Conservation (phyloP, 1,140 invertebrate genomes). For the Drosophila tani region DNA sequence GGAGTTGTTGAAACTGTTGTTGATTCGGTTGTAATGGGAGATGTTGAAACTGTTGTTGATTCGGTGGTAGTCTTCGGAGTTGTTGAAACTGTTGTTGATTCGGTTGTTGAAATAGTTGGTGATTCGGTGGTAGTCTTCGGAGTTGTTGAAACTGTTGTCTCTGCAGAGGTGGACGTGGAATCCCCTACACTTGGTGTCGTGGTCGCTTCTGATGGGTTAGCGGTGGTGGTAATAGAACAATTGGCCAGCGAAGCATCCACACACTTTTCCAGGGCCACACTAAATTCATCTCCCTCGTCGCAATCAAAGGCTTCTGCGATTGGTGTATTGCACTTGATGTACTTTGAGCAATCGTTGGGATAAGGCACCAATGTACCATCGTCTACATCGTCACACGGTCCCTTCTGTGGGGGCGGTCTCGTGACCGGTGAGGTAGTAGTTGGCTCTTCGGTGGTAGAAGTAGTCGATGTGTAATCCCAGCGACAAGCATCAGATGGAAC, state of each 20-base stretch:
- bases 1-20: neutral
- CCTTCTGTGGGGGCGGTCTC: slow-evolving; percentile 59
- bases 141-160: slow-evolving; percentile 2
- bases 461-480: slow-evolving; percentile 63
- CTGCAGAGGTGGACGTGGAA: neutral
- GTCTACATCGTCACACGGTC: slow-evolving; percentile 53
- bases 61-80: neutral
- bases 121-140: neutral
- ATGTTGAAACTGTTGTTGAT: slow-evolving; percentile 9
- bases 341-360: slow-evolving; percentile 75
- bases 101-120: neutral
- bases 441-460: slow-evolving; percentile 22
- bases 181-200: slow-evolving; percentile 15
- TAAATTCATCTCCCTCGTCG: slow-evolving; percentile 60
- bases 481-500: slow-evolving; percentile 68
- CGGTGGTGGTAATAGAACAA: slow-evolving; percentile 47
- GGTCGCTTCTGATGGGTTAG: slow-evolving; percentile 14
- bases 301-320: slow-evolving; percentile 65
- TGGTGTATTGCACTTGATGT: slow-evolving; percentile 62
- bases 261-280: slow-evolving; percentile 34
- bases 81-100: neutral
- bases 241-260: slow-evolving; percentile 61
- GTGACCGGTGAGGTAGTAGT: slow-evolving; percentile 43
- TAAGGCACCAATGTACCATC: slow-evolving; percentile 62
- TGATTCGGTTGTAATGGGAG: neutral